Base-by-base conservation (phyloP, 2,113 vertebrate species). In the Halichoeres trimaculatus region DNA sequence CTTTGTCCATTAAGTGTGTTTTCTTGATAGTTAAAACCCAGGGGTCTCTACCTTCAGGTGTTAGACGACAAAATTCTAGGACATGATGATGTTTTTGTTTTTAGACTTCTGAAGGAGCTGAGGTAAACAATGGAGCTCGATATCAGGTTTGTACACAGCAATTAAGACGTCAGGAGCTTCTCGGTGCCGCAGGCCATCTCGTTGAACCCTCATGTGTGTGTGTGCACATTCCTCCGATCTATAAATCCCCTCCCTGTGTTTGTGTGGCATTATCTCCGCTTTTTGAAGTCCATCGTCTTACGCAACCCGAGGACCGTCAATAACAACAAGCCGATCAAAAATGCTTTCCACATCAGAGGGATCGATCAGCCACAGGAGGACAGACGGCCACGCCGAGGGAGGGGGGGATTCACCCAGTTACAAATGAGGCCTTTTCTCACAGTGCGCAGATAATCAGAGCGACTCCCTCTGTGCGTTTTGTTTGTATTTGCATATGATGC, bases 271-370 rank as follows among this genome's bases (percentile, higher is more conserved):
- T 64, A 69, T 75, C 67, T 65, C 35, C 1, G 1, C 14, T 60
- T 83, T 84, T 79, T 82, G 76, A 87, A 80, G 74, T 19, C 59
- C 1, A 14, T 24, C 13, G 14, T 72, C 80, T 70, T 70, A 2
- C 48, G 81, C 13, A 38, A 72, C 53, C 43, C 0, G 71, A 75
- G 74, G 59, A 54, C 74, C 73, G 78, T 91, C 90, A 53, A 90
- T 90, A 91, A 26, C 36, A 53, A 65, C 51, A 22, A 2, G 35
- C 61, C 52, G 65, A 90, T 92, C 83, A 89, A 88, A 89, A 85
- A 66, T 74, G 74, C 74, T 89, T 87, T 87, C 79, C 80, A 81
- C 86, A 82, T 86, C 74, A 87, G 84, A 86, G 53, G 35, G 65
- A 85, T 88, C 78, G 64, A 91, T 85, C 1, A 5, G 56, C 26